Evolutionary conservation across 2,888 invertebrate species (phyloP).

Genomic region (Buathra laborator): DNA sequence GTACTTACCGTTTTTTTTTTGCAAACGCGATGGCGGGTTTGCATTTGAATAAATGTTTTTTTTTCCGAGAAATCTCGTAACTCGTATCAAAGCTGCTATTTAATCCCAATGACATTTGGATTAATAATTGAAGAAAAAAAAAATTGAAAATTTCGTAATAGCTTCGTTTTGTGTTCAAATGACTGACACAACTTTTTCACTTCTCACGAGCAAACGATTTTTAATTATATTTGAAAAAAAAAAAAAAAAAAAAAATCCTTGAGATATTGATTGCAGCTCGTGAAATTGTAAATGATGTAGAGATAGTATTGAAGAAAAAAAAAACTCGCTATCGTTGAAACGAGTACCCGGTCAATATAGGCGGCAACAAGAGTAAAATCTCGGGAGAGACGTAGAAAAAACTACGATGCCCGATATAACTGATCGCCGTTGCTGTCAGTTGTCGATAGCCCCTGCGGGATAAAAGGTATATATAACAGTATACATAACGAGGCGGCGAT

Average conservation of each 20-base stretch:
- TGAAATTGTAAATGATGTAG: too few species aligned
- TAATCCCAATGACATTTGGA: too few species aligned
- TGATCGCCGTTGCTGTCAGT: slow-evolving; percentile 55
- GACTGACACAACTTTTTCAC: too few species aligned
- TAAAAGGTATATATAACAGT: slow-evolving; percentile 46
- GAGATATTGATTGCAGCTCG: too few species aligned
- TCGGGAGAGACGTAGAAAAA: slow-evolving; percentile 39
- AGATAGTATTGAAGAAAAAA: background rate
- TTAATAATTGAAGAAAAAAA: too few species aligned
- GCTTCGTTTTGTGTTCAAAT: too few species aligned
- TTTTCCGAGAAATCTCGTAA: background rate
- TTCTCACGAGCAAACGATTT: too few species aligned
- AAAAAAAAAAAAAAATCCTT: too few species aligned
- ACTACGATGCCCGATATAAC: slow-evolving; percentile 44
- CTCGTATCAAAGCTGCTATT: background rate
- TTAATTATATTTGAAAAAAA: too few species aligned
- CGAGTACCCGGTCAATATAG: background rate
- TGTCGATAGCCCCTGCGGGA: slow-evolving; percentile 55
- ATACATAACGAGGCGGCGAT: slow-evolving; percentile 61
- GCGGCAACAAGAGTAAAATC: background rate
- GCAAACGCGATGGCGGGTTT: background rate
- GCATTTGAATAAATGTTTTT: background rate
- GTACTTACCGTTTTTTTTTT: background rate
- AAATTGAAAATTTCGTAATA: too few species aligned
- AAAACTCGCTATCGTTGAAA: background rate